phyloP scores from a whole-genome alignment of 2,113 vertebrate genomes.

The Zapus hudsonius region DNA sequence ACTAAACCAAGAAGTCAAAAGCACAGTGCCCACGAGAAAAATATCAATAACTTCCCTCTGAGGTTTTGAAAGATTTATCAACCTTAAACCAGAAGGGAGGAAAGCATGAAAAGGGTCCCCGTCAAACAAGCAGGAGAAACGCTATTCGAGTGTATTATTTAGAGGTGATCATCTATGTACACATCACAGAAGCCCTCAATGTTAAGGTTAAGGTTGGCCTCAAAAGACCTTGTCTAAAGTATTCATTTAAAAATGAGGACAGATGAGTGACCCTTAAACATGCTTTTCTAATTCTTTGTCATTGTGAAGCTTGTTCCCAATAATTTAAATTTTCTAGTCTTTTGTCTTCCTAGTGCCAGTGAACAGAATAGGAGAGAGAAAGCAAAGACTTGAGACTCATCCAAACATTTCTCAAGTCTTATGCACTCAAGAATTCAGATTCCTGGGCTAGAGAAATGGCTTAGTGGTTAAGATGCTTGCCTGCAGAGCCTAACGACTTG shows the following conservation, averaged over 20 bases:
- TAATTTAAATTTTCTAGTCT: not conserved
- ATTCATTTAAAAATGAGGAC: not conserved
- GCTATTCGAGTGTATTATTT: not conserved
- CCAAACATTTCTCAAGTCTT: not conserved
- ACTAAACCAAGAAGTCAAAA: slow-evolving; percentile 44
- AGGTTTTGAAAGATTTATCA: slow-evolving; percentile 19
- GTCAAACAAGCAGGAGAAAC: not conserved
- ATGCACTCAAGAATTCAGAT: not conserved
- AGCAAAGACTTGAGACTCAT: not conserved
- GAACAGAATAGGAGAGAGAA: not conserved
- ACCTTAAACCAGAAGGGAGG: fast-evolving
- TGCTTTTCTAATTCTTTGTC: not conserved
- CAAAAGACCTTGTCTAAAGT: slow-evolving; percentile 16
- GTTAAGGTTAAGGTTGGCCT: slow-evolving; percentile 13
- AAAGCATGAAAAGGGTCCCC: not conserved
- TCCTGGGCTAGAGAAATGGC: too few species aligned
- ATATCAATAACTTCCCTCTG: not conserved
- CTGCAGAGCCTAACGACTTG: too few species aligned
- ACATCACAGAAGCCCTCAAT: not conserved
- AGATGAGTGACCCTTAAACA: not conserved
- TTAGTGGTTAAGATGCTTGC: too few species aligned
- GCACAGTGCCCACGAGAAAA: not conserved
- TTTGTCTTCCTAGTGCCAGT: not conserved
- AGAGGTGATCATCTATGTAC: not conserved
- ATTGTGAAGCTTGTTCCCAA: not conserved